A percentile compares a stretch with the other conserved stretches of the same genome.
phyloP scores from a whole-genome alignment of 2,797 vertebrate genomes.

The Falco cherrug region DNA sequence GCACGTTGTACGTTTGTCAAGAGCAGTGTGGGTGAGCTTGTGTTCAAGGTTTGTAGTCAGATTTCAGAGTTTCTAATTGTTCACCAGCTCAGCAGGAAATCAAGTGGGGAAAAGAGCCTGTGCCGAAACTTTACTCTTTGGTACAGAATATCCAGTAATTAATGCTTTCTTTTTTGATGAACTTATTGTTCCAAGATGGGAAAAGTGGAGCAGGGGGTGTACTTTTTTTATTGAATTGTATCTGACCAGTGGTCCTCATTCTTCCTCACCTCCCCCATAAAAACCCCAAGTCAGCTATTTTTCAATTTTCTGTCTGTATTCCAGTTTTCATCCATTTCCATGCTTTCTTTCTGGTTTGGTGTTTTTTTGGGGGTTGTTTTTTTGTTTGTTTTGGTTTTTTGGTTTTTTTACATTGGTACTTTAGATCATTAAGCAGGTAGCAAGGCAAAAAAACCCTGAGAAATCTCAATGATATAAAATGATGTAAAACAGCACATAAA shows the following conservation, averaged over 20 bases:
- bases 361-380: not conserved
- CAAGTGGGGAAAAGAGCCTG: not conserved
- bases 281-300: not conserved
- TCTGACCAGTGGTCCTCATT: not conserved
- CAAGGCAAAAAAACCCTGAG: not conserved
- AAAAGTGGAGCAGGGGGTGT: not conserved
- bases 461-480: not conserved
- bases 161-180: not conserved
- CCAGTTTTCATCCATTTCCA: not conserved
- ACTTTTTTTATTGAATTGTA: not conserved
- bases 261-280: not conserved
- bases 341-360: not conserved
- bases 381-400: too few relatives aligned
- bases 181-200: not conserved
- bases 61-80: not conserved
- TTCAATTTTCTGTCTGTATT: not conserved
- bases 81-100: not conserved
- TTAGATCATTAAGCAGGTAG: not conserved
- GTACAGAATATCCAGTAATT: not conserved
- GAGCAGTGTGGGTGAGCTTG: not conserved
- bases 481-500: not conserved
- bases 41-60: not conserved
- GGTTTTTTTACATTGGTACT: not conserved
- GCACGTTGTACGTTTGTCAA: not conserved
- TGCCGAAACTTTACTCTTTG: not conserved